Conservation (phyloP, 2,797 vertebrate species). For the Odontamblyopus rebecca region DNA sequence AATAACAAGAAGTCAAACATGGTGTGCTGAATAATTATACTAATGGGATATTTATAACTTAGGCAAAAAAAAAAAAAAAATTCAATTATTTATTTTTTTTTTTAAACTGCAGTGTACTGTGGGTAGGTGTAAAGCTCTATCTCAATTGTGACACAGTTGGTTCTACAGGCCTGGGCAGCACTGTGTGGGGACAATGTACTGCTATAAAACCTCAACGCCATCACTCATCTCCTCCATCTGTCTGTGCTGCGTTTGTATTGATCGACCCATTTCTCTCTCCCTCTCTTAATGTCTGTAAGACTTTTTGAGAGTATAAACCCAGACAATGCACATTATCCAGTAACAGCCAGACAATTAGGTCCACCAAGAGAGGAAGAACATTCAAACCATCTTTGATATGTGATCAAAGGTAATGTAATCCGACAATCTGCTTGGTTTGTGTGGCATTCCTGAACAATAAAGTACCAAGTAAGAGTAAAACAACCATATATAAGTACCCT, state of each 20-base stretch:
- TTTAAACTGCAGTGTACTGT: not conserved
- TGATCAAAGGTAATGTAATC: not conserved
- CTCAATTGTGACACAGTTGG: not conserved
- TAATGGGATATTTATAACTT: not conserved
- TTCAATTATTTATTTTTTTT: too few species aligned
- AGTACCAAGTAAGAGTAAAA: not conserved
- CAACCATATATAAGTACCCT: not conserved
- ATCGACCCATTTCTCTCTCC: slow-evolving; percentile 22
- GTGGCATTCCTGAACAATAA: not conserved
- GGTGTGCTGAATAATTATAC: not conserved
- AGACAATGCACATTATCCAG: not conserved
- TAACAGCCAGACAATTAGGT: not conserved
- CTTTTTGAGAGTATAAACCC: not conserved
- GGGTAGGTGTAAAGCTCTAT: not conserved
- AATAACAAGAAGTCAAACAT: not conserved
- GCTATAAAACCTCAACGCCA: slow-evolving; percentile 25
- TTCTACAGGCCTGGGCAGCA: not conserved
- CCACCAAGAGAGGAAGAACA: not conserved
- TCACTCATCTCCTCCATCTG: slow-evolving; percentile 17
- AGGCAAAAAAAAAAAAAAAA: too few species aligned
- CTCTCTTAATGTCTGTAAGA: slow-evolving; percentile 5
- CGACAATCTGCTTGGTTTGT: not conserved
- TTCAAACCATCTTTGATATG: not conserved
- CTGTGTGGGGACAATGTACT: slow-evolving; percentile 1
- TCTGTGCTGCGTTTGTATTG: slow-evolving; percentile 10